These are phyloP conservation scores for Rhopalosiphum nymphaeae DNA, from an alignment of 2,888 invertebrate species.

Conservation along the genomic window DNA sequence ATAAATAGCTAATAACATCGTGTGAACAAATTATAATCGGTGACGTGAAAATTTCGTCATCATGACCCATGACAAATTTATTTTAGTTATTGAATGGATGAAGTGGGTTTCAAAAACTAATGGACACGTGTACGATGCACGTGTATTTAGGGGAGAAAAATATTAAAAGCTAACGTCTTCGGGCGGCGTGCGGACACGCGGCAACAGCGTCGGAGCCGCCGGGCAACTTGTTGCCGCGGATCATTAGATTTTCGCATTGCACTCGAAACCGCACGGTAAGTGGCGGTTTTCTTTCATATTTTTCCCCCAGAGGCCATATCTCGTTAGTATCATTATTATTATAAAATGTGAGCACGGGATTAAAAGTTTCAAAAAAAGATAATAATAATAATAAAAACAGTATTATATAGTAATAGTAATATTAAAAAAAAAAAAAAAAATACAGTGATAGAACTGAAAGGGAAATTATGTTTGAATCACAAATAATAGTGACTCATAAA, in stretches of 20 bases:
- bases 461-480: background rate
- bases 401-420: background rate
- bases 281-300: slow-evolving; percentile 52
- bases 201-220: slow-evolving; percentile 45
- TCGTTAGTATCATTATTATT: slow-evolving; percentile 58
- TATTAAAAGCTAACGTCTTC: slow-evolving; percentile 49
- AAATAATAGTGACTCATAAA: background rate
- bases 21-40: slow-evolving; percentile 17
- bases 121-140: slow-evolving; percentile 59
- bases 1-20: background rate
- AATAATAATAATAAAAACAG: slow-evolving; percentile 31
- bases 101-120: slow-evolving; percentile 43
- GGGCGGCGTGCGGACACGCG: slow-evolving; percentile 61
- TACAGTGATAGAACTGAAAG: background rate
- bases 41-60: slow-evolving; percentile 44
- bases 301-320: slow-evolving; percentile 60
- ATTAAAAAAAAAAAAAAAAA: background rate
- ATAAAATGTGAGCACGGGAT: slow-evolving; percentile 50
- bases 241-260: slow-evolving; percentile 58
- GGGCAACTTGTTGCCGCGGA: slow-evolving; percentile 65
- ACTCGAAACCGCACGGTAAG: slow-evolving; percentile 57
- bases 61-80: slow-evolving; percentile 51
- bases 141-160: slow-evolving; percentile 57
- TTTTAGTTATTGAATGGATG: background rate
- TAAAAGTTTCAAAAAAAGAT: slow-evolving; percentile 41